Evolutionary conservation across 1,140 invertebrate genomes (phyloP).

Genomic region (Pseudomyrmex flavicornis): DNA sequence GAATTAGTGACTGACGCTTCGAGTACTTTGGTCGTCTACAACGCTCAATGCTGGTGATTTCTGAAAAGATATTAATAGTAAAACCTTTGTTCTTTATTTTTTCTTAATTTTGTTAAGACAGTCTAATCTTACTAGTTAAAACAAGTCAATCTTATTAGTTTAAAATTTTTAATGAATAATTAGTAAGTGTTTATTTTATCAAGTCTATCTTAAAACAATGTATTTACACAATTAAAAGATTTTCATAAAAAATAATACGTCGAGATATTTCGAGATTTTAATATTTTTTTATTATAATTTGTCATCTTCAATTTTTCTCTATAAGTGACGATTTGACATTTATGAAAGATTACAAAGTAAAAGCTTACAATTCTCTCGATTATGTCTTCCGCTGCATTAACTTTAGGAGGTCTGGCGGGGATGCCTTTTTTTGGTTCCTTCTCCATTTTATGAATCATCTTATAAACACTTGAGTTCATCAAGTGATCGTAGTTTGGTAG

Average conservation of each 20-base stretch:
- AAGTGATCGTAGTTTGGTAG: conserved; percentile 89
- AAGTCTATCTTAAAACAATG: no score
- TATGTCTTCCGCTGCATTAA: conserved; percentile 88
- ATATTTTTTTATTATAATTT: no score
- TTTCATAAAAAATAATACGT: no score
- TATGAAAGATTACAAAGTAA: background rate
- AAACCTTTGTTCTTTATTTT: background rate
- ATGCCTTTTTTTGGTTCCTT: conserved; percentile 88
- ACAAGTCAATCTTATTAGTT: background rate
- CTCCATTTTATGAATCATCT: conserved; percentile 90
- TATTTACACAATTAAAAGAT: no score
- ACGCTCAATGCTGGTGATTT: conserved; percentile 79
- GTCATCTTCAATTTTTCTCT: conserved; percentile 3
- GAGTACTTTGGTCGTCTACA: conserved; percentile 76
- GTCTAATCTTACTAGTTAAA: no score
- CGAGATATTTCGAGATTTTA: no score
- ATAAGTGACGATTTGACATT: conserved; percentile 13
- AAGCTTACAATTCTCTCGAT: conserved; percentile 81
- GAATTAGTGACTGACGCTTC: conserved; percentile 79
- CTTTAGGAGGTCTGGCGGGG: conserved; percentile 87
- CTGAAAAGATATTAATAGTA: conserved; percentile 70
- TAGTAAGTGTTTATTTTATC: no score
- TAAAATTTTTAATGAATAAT: background rate
- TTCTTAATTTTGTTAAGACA: no score
- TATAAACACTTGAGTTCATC: conserved; percentile 90